Evolutionary conservation across 2,797 vertebrate species (phyloP).

Genomic region (Peromyscus attwateri): DNA sequence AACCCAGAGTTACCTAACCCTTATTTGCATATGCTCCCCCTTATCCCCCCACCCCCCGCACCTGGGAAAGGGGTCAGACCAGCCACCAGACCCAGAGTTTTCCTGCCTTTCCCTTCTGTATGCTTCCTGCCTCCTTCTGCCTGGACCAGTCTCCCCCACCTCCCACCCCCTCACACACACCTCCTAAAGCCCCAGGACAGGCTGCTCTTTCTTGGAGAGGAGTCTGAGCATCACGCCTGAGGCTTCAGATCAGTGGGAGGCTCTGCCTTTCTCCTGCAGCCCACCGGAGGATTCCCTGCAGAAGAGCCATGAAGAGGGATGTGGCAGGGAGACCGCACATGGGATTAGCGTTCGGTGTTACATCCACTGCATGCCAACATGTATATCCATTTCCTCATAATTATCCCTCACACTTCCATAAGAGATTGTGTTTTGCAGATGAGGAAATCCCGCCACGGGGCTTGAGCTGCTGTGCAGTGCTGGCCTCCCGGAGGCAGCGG

Average conservation of each 20-base stretch:
- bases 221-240: not conserved
- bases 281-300: too few species aligned
- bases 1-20: not conserved
- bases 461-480: not conserved
- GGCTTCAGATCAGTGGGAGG: not conserved
- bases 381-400: not conserved
- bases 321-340: accelerated
- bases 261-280: not conserved
- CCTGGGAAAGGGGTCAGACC: not conserved
- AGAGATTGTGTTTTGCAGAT: not conserved
- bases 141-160: not conserved
- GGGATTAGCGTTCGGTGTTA: not conserved
- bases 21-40: not conserved
- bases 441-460: not conserved
- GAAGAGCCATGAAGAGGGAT: not conserved
- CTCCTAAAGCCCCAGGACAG: not conserved
- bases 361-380: not conserved
- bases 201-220: not conserved
- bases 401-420: not conserved
- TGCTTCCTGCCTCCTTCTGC: not conserved
- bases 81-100: not conserved
- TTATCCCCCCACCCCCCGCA: too few species aligned
- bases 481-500: not conserved
- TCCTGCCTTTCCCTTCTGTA: not conserved
- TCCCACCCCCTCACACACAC: not conserved